Conservation (phyloP, 2,888 invertebrate genomes). For the Morinoia aosen region DNA sequence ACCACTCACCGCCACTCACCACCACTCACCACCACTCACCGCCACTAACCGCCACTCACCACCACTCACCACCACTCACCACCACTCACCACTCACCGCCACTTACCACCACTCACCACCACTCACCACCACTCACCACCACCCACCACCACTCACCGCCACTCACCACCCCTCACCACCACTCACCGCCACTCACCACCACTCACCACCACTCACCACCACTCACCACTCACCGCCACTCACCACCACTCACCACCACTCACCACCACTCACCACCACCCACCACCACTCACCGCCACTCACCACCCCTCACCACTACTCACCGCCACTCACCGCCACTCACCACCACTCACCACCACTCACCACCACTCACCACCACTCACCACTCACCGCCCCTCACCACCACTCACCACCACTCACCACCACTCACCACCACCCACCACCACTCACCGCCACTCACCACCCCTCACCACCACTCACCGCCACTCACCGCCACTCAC, state of each 20-base stretch:
- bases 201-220: slow-evolving; percentile 27
- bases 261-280: no score
- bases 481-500: not conserved
- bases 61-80: no score
- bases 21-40: slow-evolving; percentile 28
- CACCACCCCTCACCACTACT: not conserved
- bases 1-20: not conserved
- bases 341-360: slow-evolving; percentile 6
- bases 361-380: not conserved
- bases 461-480: no score
- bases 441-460: slow-evolving; percentile 13
- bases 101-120: not conserved
- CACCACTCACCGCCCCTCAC: not conserved
- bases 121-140: slow-evolving; percentile 26
- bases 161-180: not conserved
- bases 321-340: slow-evolving; percentile 18
- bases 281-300: no score
- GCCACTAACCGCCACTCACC: not conserved
- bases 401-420: slow-evolving; percentile 28
- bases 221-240: slow-evolving; percentile 20
- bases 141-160: slow-evolving; percentile 1
- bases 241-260: slow-evolving; percentile 6
- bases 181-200: not conserved
- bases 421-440: slow-evolving; percentile 14
- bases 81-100: no score